Conservation (phyloP, 2,797 vertebrate species). For the Rousettus madagascariensis region DNA sequence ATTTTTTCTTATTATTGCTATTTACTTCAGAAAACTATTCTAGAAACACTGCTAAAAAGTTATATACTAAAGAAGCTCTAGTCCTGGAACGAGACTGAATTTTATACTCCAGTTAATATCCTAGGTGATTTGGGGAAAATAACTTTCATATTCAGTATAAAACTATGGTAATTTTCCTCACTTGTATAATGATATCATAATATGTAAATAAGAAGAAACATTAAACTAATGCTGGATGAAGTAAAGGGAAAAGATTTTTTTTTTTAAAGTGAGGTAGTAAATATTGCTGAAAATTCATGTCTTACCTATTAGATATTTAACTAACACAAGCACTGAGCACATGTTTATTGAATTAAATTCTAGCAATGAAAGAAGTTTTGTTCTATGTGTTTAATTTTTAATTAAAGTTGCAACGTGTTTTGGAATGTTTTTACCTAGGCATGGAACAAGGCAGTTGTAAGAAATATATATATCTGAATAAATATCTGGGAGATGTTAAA, state of each 20-base stretch:
- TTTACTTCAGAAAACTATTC: constrained; percentile 33
- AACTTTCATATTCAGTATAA: background rate
- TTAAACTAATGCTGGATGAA: background rate
- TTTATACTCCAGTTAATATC: background rate
- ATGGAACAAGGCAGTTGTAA: constrained; percentile 94
- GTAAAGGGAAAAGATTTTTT: background rate
- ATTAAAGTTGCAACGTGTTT: background rate
- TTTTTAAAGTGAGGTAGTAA: background rate
- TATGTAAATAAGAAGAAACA: background rate
- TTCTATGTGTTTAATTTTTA: background rate
- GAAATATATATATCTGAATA: constrained; percentile 86
- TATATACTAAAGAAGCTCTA: background rate
- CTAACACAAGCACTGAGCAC: background rate
- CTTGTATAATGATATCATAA: background rate
- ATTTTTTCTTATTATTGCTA: background rate
- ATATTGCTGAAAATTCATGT: background rate
- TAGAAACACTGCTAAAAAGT: background rate
- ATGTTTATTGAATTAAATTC: background rate
- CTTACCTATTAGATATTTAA: background rate
- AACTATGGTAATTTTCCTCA: background rate
- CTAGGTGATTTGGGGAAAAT: background rate
- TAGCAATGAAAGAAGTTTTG: background rate
- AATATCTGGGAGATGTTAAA: constrained; percentile 84
- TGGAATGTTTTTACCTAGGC: constrained; percentile 83
- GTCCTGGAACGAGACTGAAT: background rate